Base-by-base conservation (phyloP, 2,888 invertebrate species). In the Beris morrisii region DNA sequence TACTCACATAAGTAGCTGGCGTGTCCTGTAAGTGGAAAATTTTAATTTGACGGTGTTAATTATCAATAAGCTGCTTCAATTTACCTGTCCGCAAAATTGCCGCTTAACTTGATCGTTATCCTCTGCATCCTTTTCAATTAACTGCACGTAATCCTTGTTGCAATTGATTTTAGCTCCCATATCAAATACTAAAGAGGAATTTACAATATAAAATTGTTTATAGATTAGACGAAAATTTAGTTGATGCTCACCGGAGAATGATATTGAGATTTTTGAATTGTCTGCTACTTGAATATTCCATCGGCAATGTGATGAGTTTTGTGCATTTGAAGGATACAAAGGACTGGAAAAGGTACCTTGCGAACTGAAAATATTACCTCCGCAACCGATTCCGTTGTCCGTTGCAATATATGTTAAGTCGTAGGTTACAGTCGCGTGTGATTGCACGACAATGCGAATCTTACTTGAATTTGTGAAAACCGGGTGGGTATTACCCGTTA, bases 381-480 rank as follows among this genome's bases (percentile, higher is more conserved):
- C 88, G 75, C 88, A 90, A 5, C 89, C 89, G 6, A 32, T 75
- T 81, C 86, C 86, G 73, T 81, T 72, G 64, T 82, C 76, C 1
- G 86, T 84, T 2, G 84, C 82, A 1, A 85, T 83, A 72, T 84
- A 89, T 1, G 83, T 81, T 12, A 87, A 77, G 72, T 87, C 85
- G 71, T 82, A 83, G 59, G 68, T 71, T 7, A 55, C 44, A 3
- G 5, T 9, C 3, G 12, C 13, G 9, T n/a, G 5, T 2, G 38
- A 12, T 11, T 55, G 5, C 12, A 80, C 82, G 69, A 83, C 83
- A 31, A 92, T 72, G 70, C 84, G 83, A 31, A 92, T 74, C 64
- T 83, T 81, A 74, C 87, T 88, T 9, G 86, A 84, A 0, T 82
- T 83, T 4, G 91, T 88, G 81, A 90, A 93, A 11, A 91, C 75